Percentiles rank a stretch among this genome's conserved stretches.
These are phyloP conservation scores for Gastrophryne carolinensis DNA, from an alignment of 2,797 vertebrate genomes.

Conservation along the genomic window DNA sequence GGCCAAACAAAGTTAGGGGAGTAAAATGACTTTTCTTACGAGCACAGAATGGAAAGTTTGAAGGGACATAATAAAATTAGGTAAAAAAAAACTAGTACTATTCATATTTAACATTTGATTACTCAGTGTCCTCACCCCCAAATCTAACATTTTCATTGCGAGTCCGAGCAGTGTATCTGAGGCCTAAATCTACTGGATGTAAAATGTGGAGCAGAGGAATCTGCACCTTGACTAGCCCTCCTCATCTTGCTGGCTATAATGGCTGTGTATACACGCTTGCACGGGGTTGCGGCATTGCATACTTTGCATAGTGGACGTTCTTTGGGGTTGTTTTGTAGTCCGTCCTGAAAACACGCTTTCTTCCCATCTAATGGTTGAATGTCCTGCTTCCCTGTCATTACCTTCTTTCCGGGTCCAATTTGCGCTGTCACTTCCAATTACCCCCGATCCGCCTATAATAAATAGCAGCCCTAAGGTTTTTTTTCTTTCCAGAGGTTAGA, in stretches of 20 bases:
- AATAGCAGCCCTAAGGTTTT: conserved; percentile 40
- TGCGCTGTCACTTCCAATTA: conserved; percentile 48
- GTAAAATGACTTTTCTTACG: too few species aligned
- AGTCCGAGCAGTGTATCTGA: too few species aligned
- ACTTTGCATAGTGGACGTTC: conserved; percentile 11
- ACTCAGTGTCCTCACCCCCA: too few species aligned
- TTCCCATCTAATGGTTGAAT: conserved; percentile 19
- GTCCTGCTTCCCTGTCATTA: conserved; percentile 39
- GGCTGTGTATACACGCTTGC: not conserved
- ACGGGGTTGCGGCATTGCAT: conserved; percentile 8
- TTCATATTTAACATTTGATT: too few species aligned
- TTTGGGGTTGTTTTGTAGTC: not conserved
- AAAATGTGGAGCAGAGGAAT: too few species aligned
- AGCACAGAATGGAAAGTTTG: too few species aligned
- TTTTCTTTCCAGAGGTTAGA: conserved; percentile 35
- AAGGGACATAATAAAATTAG: too few species aligned
- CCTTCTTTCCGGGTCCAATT: conserved; percentile 49
- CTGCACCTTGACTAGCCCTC: too few species aligned
- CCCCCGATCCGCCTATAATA: conserved; percentile 45
- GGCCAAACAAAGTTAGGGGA: too few species aligned
- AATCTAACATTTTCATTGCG: too few species aligned
- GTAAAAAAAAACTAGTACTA: too few species aligned
- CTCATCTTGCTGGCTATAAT: not conserved
- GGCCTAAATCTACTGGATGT: too few species aligned
- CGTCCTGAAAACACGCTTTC: conserved; percentile 3